Conservation (phyloP, 2,888 invertebrate genomes). For the Trichopoda pennipes region DNA sequence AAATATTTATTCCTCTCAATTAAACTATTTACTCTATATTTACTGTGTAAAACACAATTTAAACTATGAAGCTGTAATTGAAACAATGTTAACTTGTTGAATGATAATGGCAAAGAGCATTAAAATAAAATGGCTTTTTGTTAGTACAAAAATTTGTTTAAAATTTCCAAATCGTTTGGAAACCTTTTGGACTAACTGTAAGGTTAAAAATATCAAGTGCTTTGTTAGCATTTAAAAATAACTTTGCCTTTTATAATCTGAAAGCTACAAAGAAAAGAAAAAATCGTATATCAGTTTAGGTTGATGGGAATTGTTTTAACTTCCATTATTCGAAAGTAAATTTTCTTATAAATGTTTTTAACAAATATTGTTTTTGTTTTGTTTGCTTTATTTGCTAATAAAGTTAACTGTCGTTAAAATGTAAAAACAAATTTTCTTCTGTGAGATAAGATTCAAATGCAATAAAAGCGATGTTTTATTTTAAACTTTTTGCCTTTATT, state of each 20-base stretch:
- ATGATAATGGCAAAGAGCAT: too few species aligned
- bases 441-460: constrained; percentile 17
- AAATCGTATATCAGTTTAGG: constrained; percentile 38
- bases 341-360: neutral
- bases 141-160: too few species aligned
- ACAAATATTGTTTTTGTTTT: neutral
- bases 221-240: neutral
- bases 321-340: constrained; percentile 16
- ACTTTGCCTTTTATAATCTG: neutral
- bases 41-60: too few species aligned
- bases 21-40: too few species aligned
- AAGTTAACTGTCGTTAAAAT: constrained; percentile 10
- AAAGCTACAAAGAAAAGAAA: constrained; percentile 22
- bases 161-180: too few species aligned
- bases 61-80: too few species aligned
- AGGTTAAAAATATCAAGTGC: neutral
- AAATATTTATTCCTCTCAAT: too few species aligned
- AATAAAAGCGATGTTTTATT: neutral
- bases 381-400: neutral
- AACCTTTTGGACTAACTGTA: too few species aligned
- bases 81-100: too few species aligned
- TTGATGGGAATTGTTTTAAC: constrained; percentile 17
- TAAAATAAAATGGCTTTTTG: too few species aligned
- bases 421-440: constrained; percentile 8
- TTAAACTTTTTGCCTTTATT: neutral